Conservation (phyloP, 2,113 vertebrate species). For the Pelvicachromis taeniatus region DNA sequence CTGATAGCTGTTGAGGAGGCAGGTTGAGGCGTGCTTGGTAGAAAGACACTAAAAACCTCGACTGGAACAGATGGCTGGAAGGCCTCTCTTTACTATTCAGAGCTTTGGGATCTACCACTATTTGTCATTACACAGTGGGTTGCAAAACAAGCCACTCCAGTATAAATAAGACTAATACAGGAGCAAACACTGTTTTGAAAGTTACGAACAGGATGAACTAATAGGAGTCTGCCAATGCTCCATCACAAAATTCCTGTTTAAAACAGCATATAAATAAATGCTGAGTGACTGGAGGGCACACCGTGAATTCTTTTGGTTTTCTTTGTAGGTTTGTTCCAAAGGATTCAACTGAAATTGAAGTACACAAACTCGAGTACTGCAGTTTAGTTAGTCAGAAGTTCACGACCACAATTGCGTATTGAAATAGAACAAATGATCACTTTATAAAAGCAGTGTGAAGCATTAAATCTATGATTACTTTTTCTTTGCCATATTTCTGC, state of each 20-base stretch:
- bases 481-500: background rate
- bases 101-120: background rate
- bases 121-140: constrained; percentile 14
- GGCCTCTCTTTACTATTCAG: constrained; percentile 9
- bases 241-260: background rate
- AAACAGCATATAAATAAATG: constrained; percentile 8
- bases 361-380: background rate
- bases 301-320: background rate
- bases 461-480: background rate
- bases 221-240: background rate
- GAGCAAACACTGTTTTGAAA: background rate
- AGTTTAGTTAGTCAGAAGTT: background rate
- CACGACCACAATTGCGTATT: background rate
- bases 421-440: background rate
- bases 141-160: background rate
- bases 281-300: background rate
- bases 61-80: constrained; percentile 15
- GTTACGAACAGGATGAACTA: background rate
- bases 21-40: constrained; percentile 40
- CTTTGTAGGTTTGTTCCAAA: background rate
- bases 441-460: background rate
- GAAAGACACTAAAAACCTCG: constrained; percentile 16
- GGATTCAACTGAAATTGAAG: background rate
- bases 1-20: constrained; percentile 39
- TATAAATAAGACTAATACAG: background rate